Base-by-base conservation (phyloP, 2,888 invertebrate genomes). In the Melanostoma mellinum region DNA sequence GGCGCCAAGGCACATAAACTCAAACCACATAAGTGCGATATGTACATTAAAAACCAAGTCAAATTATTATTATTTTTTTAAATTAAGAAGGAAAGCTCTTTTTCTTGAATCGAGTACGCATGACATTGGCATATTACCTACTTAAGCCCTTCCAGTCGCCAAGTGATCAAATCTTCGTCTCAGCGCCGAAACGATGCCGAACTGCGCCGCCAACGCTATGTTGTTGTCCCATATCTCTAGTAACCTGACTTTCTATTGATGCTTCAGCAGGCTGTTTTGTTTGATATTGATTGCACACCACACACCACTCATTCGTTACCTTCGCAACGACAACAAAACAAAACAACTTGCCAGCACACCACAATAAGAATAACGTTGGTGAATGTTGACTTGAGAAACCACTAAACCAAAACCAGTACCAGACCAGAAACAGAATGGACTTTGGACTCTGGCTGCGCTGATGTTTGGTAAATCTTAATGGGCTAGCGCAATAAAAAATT, bases 371-470 rank as follows among this genome's bases (percentile, higher is more conserved):
- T 33, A 46, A n/a, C 32, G 35, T 56, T 58, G 50, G 73, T 78
- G 50, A 76, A 56, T 44, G 74, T 20, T 33, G 33, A 9, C 36
- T 77, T 20, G 68, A 73, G 68, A 63, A 48, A 50, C 30, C 20
- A 50, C 20, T 20, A 20, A 20, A 20, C 20, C 20, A 40, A 65
- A 78, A 74, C 72, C 48, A 53, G 65, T 72, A 72, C 56, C 60
- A 72, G 68, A 50, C 33, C 3, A 33, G 9, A 33, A 52, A 63
- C 44, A 63, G 44, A 48, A 52, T 82, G 82, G 82, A 82, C 82
- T 82, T 82, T 82, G 77, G 78, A 82, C 82, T 78, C 46, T 46
- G 10, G 36, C 9, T 46, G 4, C n/a, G 10, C 6, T 46, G 42
- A n/a, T 42, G 3, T 77, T 58, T 63, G 35, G 53, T 53, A 69